phyloP scores from a whole-genome alignment of 1,140 invertebrate species.

The Elysia chlorotica region DNA sequence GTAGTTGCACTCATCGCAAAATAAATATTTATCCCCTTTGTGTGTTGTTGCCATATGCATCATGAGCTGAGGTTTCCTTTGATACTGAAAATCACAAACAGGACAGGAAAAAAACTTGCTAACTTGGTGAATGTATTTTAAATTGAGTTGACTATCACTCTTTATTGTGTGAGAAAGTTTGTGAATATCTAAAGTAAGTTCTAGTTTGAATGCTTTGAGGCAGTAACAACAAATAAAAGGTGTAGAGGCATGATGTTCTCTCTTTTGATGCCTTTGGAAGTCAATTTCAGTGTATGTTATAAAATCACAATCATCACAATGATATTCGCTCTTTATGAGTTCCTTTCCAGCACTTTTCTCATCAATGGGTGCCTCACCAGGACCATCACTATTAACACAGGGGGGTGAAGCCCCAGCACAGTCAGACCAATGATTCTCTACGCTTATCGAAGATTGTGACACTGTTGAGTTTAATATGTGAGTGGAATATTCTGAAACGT shows the following conservation, averaged over 20 bases:
- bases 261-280: conserved; percentile 7
- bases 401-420: no score
- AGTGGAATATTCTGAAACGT: no score
- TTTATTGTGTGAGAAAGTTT: conserved; percentile 2
- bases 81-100: conserved; percentile 9
- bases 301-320: conserved; percentile 12
- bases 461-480: no score
- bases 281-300: background rate
- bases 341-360: background rate
- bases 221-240: conserved; percentile 13
- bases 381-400: background rate
- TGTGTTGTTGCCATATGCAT: background rate
- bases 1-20: background rate
- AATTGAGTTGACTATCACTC: background rate
- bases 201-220: conserved; percentile 1
- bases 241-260: background rate
- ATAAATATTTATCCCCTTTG: background rate
- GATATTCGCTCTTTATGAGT: background rate
- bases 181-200: conserved; percentile 4
- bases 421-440: no score
- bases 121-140: conserved; percentile 4
- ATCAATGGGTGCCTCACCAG: background rate
- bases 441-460: no score
- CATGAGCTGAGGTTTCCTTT: conserved; percentile 3
- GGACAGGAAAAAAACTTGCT: conserved; percentile 8